phyloP scores from a whole-genome alignment of 2,797 vertebrate species.

The Orestias chungarensis region DNA sequence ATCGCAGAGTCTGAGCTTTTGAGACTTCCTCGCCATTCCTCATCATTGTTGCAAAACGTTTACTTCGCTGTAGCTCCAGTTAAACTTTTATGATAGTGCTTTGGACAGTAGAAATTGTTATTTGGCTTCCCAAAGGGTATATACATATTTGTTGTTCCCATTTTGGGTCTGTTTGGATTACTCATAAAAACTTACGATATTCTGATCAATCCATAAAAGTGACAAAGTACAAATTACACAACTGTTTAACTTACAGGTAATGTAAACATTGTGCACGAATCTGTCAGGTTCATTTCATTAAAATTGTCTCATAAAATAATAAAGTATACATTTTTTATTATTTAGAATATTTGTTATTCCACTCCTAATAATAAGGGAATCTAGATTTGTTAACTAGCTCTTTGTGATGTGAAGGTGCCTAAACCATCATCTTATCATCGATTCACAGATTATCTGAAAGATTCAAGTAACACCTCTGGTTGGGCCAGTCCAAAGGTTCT shows the following conservation, averaged over 20 bases:
- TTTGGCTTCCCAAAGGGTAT: background rate
- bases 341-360: background rate
- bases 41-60: background rate
- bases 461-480: too few species aligned
- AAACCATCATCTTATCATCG: too few species aligned
- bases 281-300: background rate
- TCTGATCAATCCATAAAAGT: background rate
- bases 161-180: background rate
- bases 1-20: too few species aligned
- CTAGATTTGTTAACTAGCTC: too few species aligned
- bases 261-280: background rate
- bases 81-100: conserved; percentile 4
- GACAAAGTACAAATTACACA: background rate
- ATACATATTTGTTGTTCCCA: background rate
- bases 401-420: too few species aligned
- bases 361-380: background rate
- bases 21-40: background rate
- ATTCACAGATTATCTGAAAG: too few species aligned
- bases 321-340: background rate
- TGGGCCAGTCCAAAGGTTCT: background rate
- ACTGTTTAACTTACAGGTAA: background rate
- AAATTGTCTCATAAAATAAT: background rate
- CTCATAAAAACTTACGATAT: background rate
- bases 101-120: background rate
- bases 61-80: background rate